These are phyloP conservation scores for Cinclus mexicanus DNA, from an alignment of 2,113 vertebrate genomes.

Conservation along the genomic window DNA sequence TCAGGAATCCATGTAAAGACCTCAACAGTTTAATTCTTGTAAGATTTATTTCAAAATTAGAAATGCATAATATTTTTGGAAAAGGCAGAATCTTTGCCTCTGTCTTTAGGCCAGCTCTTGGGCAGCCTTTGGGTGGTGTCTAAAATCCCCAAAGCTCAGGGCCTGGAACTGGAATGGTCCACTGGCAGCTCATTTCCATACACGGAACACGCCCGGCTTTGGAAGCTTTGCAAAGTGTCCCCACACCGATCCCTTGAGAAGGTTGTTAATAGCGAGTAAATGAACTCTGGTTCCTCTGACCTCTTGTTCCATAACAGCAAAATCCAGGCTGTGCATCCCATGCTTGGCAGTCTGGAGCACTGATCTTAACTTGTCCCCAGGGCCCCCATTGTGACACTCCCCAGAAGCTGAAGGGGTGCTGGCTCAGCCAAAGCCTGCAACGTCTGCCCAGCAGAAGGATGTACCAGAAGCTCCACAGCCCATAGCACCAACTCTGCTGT, in stretches of 20 bases:
- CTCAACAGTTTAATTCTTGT: neutral
- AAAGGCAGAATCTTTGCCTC: neutral
- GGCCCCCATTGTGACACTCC: neutral
- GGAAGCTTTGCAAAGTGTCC: neutral
- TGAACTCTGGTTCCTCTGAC: neutral
- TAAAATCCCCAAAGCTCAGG: neutral
- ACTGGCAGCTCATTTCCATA: neutral
- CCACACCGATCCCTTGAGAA: neutral
- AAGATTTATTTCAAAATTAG: constrained; percentile 36
- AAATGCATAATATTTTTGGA: neutral
- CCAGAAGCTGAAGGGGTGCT: neutral
- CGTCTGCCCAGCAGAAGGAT: neutral
- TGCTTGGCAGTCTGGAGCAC: neutral
- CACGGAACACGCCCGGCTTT: accelerated
- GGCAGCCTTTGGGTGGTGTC: neutral
- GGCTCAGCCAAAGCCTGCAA: neutral
- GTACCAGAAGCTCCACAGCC: neutral
- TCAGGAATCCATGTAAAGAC: neutral
- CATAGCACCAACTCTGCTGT: neutral
- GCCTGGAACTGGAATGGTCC: neutral
- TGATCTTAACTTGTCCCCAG: neutral
- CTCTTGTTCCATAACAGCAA: neutral
- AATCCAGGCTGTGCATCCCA: neutral
- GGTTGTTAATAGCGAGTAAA: neutral
- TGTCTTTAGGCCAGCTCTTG: neutral